These are phyloP conservation scores for Caenorhabditis uteleia DNA, from an alignment of 2,888 invertebrate species.

Conservation along the genomic window DNA sequence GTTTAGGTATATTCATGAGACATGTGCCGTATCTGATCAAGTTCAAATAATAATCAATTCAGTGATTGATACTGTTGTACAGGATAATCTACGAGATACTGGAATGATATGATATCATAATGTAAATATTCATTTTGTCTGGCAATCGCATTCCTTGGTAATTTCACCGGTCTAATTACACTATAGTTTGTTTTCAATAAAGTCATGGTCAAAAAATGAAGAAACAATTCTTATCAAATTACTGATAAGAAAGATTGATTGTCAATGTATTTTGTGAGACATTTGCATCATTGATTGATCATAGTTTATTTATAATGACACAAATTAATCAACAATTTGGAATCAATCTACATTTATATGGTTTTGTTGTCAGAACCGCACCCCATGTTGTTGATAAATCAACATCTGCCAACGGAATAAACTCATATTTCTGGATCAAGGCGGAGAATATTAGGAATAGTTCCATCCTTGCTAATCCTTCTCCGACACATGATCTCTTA, in stretches of 20 bases:
- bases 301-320: not conserved
- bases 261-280: too few relatives aligned
- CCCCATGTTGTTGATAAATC: conserved; percentile 28
- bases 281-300: not conserved
- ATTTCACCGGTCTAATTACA: too few relatives aligned
- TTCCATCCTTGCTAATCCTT: conserved; percentile 51
- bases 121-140: not conserved
- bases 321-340: conserved; percentile 1
- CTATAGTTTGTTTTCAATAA: too few relatives aligned
- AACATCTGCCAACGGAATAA: conserved; percentile 8
- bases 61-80: conserved; percentile 65
- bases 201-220: too few relatives aligned
- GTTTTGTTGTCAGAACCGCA: conserved; percentile 25
- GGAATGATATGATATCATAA: conserved; percentile 54
- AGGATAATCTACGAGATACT: conserved; percentile 63
- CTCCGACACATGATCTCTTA: conserved; percentile 50
- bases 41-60: conserved; percentile 59
- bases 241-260: too few relatives aligned
- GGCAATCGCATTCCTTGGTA: not conserved
- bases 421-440: conserved; percentile 35
- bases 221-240: too few relatives aligned
- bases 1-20: conserved; percentile 60
- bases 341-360: conserved; percentile 15
- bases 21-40: conserved; percentile 54
- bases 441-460: conserved; percentile 39